Base-by-base conservation (phyloP, 1,140 invertebrate species). In the Drosophila ananassae region DNA sequence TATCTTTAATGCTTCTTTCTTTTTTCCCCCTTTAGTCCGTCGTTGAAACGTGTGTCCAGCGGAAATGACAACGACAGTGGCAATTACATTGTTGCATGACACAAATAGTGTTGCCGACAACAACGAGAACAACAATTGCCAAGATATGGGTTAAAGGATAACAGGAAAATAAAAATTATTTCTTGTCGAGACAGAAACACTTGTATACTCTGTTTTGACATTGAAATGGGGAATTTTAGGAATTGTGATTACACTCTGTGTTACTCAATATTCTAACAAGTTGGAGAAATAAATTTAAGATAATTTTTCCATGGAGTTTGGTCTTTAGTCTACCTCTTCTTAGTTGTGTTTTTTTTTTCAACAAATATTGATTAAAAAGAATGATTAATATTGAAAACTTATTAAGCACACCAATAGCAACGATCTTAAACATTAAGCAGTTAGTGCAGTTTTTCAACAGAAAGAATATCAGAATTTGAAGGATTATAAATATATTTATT, bases 1-100 rank as follows among this genome's bases (percentile, higher is more conserved):
- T 78, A 78, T 85, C 82, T 89, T 82, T 82, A 87, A 87, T 82
- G 83, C 79, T 63, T 51, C 37, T 21, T 46, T 41, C 39, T 64
- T 41, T 37, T 50, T 32, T 59, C 5, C 22, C 52, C 53, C 34
- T 62, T 37, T 63, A 63, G 34, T 50, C 3, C 50, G 58, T 66
- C 63, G 59, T 41, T 41, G 60, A 52, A 60, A 82, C 83, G 83
- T 89, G 84, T 91, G 84, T 89, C 79, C 81, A 89, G 79, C 89
- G 89, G 89, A 91, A 90, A 90, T 89, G 84, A 89, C 89, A 91
- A 91, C 89, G 89, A 89, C 89, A 91, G 81, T 91, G 89, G 89
- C 89, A 90, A 91, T 91, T 91, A 91, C 89, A 91, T 89, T 90
- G 89, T 90, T 91, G 89, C 89, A 91, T 91, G 89, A 91, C 89